Evolutionary conservation across 2,113 vertebrate species (phyloP).

Genomic region (Gymnarchus niloticus): DNA sequence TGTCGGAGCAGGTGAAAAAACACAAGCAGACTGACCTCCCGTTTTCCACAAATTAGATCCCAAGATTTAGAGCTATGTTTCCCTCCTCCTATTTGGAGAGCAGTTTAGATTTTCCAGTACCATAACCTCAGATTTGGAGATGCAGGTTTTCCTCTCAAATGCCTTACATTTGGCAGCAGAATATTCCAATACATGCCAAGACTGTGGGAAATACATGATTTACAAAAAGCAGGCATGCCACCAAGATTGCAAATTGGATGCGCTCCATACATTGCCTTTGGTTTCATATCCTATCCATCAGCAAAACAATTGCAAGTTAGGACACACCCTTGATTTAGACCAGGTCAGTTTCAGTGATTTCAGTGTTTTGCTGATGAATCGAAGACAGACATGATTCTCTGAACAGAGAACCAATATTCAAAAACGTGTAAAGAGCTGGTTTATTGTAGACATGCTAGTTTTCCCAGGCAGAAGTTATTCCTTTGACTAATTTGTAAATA

Average conservation of each 20-base stretch:
- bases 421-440: background rate
- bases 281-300: background rate
- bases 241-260: background rate
- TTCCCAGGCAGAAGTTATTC: background rate
- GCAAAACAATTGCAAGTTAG: background rate
- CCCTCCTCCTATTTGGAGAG: background rate
- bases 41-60: constrained; percentile 1
- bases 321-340: background rate
- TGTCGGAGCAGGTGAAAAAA: background rate
- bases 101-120: background rate
- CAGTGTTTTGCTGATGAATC: background rate
- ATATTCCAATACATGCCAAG: background rate
- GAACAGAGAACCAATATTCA: background rate
- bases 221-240: background rate
- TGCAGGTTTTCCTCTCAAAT: background rate
- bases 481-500: too few species aligned
- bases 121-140: background rate
- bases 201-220: constrained; percentile 1
- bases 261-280: background rate
- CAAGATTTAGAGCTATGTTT: background rate
- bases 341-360: background rate
- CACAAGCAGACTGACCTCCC: background rate
- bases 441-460: background rate
- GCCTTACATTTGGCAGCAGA: background rate
- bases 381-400: background rate